Evolutionary conservation across 2,113 vertebrate species (phyloP), one percentile per base, ranked within the genome.

Genomic region (Eurypyga helias): DNA sequence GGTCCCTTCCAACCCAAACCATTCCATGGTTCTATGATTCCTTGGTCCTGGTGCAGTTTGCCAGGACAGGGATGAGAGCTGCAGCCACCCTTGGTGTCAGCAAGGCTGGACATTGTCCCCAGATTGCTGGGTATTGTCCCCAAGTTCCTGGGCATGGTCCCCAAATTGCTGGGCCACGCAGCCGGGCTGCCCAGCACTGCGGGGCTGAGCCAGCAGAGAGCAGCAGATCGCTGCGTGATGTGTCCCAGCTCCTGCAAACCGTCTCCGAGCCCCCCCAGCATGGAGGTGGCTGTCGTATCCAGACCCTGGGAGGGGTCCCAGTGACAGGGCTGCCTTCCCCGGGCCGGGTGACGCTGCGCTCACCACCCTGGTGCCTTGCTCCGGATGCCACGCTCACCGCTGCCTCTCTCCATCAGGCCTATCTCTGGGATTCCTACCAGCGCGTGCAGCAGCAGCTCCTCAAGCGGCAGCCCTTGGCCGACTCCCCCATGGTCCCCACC

Each of bases 391-490:
- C 1, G 29, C 88, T 94, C 20, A 86, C 4, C 1, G 3, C 15
- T 10, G 1, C 60, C 45, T 67, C 43, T 96, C 46, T 33, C 88
- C 90, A 54, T 48, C 86, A 99, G 99, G 98, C 98, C 0, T 96
- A 99, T 20, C 97, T 99, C 13, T 99, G 99, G 99, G 99, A 99
- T 31, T 98, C 99, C 83, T 98, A 98, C 95, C 98, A 98, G 95
- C 98, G 98, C 5, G 92, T 98, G 80, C 98, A 98, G 80, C 97
- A 97, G 69, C 97, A 96, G 78, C 94, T 97, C 29, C 98, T 98
- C 29, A 96, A 98, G 89, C 87, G 98, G 19, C 96, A 97, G 62
- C 86, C 97, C 51, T 83, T 98, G 38, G 72, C 98, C 7, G 98
- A 99, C 72, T 38, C 97, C 1, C 14, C 97, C 93, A 93, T 98